These are phyloP conservation scores for Ophion ellenae DNA, from an alignment of 2,888 invertebrate genomes.

Conservation along the genomic window DNA sequence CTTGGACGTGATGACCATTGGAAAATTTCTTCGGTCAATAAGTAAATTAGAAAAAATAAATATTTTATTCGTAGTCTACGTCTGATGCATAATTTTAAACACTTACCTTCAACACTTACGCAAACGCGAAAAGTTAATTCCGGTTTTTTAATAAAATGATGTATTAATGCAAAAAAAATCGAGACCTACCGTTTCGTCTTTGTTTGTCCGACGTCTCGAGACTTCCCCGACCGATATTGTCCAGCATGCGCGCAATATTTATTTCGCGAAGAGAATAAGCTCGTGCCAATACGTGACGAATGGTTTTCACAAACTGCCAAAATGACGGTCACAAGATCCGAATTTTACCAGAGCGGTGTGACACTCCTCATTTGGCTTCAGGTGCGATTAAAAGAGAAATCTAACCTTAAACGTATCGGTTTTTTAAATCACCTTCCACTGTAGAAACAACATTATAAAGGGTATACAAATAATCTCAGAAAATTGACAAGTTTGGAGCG, in stretches of 20 bases:
- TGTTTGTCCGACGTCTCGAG: slow-evolving; percentile 19
- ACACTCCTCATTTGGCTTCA: slow-evolving; percentile 56
- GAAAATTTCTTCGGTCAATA: neutral
- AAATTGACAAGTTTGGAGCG: slow-evolving; percentile 30
- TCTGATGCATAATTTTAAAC: no score
- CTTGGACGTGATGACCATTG: neutral
- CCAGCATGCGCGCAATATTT: neutral
- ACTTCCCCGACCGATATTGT: neutral
- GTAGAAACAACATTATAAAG: neutral
- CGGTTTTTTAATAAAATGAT: neutral
- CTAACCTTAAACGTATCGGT: neutral
- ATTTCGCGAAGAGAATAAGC: slow-evolving; percentile 9
- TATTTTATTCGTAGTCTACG: neutral
- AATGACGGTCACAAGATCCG: slow-evolving; percentile 40
- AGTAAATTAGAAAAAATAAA: neutral
- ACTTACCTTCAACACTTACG: neutral
- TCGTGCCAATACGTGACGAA: slow-evolving; percentile 19
- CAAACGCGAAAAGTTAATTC: neutral
- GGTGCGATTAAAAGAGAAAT: slow-evolving; percentile 27
- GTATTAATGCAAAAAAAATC: slow-evolving; percentile 2
- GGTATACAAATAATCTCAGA: slow-evolving; percentile 31
- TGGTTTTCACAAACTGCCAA: slow-evolving; percentile 21
- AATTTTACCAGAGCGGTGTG: slow-evolving; percentile 37
- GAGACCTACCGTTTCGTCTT: slow-evolving; percentile 11
- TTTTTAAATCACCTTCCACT: neutral